Evolutionary conservation across 2,113 vertebrate species (phyloP).

Genomic region (Gallinago jamesoni): DNA sequence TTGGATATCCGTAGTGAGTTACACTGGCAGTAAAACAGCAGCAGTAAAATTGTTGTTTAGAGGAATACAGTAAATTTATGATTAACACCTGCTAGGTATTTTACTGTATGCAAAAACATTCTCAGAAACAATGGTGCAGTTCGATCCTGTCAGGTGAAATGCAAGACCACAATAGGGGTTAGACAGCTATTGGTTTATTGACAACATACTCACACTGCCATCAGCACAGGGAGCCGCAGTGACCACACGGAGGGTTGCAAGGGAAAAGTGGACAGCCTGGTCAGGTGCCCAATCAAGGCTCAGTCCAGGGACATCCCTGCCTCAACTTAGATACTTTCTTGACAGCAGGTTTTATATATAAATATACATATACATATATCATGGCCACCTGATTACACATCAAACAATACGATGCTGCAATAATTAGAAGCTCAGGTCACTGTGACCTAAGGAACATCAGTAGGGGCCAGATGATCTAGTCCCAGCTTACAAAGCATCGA

Average conservation of each 20-base stretch:
- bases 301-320: background rate
- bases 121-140: background rate
- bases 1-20: background rate
- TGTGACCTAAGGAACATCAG: background rate
- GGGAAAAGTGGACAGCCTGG: background rate
- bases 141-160: accelerated
- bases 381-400: background rate
- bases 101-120: background rate
- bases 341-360: background rate
- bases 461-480: background rate
- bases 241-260: background rate
- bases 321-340: background rate
- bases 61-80: background rate
- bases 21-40: background rate
- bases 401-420: background rate
- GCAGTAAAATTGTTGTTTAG: background rate
- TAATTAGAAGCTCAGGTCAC: background rate
- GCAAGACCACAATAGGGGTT: background rate
- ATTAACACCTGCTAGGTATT: background rate
- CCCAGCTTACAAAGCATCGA: background rate
- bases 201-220: background rate
- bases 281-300: accelerated
- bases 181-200: constrained; percentile 16
- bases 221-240: background rate
- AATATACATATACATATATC: no score